A percentile compares a stretch with the other conserved stretches of the same genome.
Evolutionary conservation across 2,113 vertebrate genomes (phyloP).

Genomic region (Zosterops hypoxanthus): DNA sequence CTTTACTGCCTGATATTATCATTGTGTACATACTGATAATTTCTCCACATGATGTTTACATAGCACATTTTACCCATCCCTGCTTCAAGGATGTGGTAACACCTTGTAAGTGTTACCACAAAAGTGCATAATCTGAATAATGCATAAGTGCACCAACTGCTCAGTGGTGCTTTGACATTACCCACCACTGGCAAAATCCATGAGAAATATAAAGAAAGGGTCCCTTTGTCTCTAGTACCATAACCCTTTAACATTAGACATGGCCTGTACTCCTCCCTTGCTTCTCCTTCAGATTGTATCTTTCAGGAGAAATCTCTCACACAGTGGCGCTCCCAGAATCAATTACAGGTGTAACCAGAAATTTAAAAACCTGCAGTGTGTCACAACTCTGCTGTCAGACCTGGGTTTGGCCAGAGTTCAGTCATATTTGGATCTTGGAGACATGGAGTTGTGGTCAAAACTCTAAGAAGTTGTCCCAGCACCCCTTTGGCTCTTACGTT

Average conservation of each 20-base stretch:
- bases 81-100: background rate
- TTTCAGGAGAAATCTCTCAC: background rate
- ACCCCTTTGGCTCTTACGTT: background rate
- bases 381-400: background rate
- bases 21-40: background rate
- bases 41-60: background rate
- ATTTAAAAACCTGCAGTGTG: background rate
- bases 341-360: background rate
- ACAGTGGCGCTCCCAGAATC: background rate
- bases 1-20: constrained; percentile 35
- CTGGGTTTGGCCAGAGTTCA: background rate
- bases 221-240: background rate
- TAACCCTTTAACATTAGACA: background rate
- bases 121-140: constrained; percentile 11
- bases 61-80: background rate
- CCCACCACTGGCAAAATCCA: background rate
- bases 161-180: background rate
- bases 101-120: background rate
- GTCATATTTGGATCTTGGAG: background rate
- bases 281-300: background rate
- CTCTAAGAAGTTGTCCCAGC: background rate
- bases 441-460: accelerated
- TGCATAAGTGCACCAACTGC: background rate
- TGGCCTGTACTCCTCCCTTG: background rate
- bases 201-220: background rate